These are phyloP conservation scores for Mycogona germanica DNA, from an alignment of 2,888 invertebrate species.

Conservation along the genomic window DNA sequence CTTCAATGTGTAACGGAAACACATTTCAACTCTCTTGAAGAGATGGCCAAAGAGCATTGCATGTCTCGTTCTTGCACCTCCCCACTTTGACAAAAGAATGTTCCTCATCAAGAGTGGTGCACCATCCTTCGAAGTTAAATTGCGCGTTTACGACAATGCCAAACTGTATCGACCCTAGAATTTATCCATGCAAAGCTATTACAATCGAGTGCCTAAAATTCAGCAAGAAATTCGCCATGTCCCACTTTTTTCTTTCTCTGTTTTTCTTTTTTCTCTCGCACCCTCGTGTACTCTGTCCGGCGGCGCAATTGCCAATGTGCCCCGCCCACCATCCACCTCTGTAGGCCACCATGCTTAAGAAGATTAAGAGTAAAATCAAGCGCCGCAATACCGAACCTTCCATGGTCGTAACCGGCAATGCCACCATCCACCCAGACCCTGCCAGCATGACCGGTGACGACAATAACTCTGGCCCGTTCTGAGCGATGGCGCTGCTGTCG, in stretches of 20 bases:
- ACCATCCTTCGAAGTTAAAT: no score
- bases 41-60: no score
- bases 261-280: not conserved
- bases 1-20: no score
- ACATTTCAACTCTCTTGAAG: no score
- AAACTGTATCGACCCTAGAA: no score
- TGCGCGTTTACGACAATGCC: no score
- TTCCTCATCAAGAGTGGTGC: no score
- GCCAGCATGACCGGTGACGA: constrained; percentile 22
- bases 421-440: constrained; percentile 24
- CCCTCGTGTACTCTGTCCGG: not conserved
- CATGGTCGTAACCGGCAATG: constrained; percentile 26
- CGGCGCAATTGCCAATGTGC: not conserved
- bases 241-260: not conserved
- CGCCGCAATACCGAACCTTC: constrained; percentile 35
- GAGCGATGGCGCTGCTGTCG: not conserved
- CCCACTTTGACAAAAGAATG: no score
- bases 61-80: no score
- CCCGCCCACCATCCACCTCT: constrained; percentile 12
- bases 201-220: no score
- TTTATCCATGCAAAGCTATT: no score
- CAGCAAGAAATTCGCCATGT: no score
- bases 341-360: constrained; percentile 46
- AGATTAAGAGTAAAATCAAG: constrained; percentile 41
- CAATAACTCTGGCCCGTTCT: constrained; percentile 22